Evolutionary conservation across 2,888 invertebrate species (phyloP).

Genomic region (Lucinisca nassula): DNA sequence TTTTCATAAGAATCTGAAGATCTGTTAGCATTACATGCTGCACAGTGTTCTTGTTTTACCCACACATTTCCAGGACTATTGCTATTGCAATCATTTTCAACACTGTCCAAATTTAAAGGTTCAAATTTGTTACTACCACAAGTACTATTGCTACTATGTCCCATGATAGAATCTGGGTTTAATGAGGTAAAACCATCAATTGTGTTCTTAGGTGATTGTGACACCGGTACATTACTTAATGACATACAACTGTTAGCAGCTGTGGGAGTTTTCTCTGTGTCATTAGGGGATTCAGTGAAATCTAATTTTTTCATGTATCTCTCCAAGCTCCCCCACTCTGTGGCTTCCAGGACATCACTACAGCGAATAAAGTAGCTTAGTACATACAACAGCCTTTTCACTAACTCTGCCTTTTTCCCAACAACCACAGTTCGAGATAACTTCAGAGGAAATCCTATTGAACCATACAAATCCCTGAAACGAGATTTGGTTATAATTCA

Average conservation of each 20-base stretch:
- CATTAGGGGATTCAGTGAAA: slow-evolving; percentile 73
- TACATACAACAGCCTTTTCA: slow-evolving; percentile 93
- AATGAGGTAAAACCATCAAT: neutral
- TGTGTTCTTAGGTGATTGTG: neutral
- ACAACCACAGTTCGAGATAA: slow-evolving; percentile 94
- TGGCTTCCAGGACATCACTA: slow-evolving; percentile 90
- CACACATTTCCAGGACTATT: neutral
- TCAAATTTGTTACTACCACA: neutral
- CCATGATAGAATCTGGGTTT: slow-evolving; percentile 50
- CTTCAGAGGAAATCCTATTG: slow-evolving; percentile 93
- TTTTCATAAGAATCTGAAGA: neutral
- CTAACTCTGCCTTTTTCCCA: slow-evolving; percentile 90
- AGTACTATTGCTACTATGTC: neutral
- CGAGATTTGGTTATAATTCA: too few species aligned
- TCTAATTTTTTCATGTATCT: slow-evolving; percentile 72
- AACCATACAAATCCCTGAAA: slow-evolving; percentile 93
- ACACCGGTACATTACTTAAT: neutral
- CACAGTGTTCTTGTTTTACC: neutral
- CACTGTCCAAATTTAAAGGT: neutral
- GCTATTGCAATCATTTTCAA: slow-evolving; percentile 36
- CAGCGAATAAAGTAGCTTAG: slow-evolving; percentile 96
- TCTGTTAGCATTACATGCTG: slow-evolving; percentile 41
- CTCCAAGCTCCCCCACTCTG: slow-evolving; percentile 74
- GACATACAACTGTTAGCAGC: neutral
- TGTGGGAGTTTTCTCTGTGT: slow-evolving; percentile 66